Base-by-base conservation (phyloP, 1,140 invertebrate species). In the Magallana gigas region DNA sequence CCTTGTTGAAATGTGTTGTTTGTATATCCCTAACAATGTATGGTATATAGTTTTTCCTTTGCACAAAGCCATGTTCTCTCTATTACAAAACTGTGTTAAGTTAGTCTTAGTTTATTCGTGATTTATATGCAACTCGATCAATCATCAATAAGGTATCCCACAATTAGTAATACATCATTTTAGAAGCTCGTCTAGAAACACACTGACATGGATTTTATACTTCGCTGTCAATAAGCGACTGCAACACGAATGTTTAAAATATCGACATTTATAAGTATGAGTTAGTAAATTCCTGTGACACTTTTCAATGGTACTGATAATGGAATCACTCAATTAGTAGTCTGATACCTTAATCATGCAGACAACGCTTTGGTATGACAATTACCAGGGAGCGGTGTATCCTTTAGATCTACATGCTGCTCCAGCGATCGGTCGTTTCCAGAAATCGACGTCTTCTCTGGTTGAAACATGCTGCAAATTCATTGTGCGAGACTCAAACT, bases 341-440 rank as follows among this genome's bases (percentile, higher is more conserved):
- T 23, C 23, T 23, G 23, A 23, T 23, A 23, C 23, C 23, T 23
- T 56, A 11, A 84, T 16, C 16, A 89, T 86, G 82, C 86, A 88
- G 80, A 86, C 88, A 16, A 90, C 88, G n/a, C 81, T 92, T n/a
- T 91, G 90, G 90, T 89, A 90, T 90, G 92, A 90, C 29, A 87
- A 92, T 84, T 92, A 92, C 60, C 88, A 88, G 36, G 91, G 92
- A 14, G 90, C 91, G n/a, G 90, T 92, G 8, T 92, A 92, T 57
- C 92, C 92, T 14, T 18, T 92, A 14, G 90, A 92, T 58, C 64
- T 92, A 11, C 80, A 88, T 57, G 90, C 86, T 57, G 57, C 85
- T 14, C 90, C 92, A 14, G 68, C 85, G 14, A 48, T 84, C 9
- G 83, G 81, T 1, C 56, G 62, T 68, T 57, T 68, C 60, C 58